Evolutionary conservation across 2,797 vertebrate species (phyloP), one percentile per base, ranked within the genome.

Genomic region (Manis javanica): DNA sequence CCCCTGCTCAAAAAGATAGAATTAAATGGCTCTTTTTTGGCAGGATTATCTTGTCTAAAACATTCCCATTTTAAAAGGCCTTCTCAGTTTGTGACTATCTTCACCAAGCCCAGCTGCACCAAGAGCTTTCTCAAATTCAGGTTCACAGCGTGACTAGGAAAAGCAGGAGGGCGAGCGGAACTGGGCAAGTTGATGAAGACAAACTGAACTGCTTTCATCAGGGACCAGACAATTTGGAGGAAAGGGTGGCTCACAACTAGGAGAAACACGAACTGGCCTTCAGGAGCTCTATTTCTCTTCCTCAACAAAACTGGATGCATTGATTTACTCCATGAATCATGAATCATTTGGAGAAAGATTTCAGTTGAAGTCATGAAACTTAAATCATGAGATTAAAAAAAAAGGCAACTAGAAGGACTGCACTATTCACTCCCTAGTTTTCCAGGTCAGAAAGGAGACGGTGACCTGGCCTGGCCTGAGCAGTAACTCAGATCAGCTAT

Each of bases 341-440:
- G 37, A 39, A 81, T 95, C 90, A 78, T 74, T 63, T 75, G 71
- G 64, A 49, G 51, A 72, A 53, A 71, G 59, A 93, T 83, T 92
- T 91, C 69, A 81, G 14, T 55, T 23, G 12, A 69, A 95, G 94
- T 59, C 59, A 95, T 69, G 59, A 94, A 97, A 88, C 51, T 90
- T 83, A 57, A 94, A 81, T 78, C 91, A 79, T 87, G 64, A 95
- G 89, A 96, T 87, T 57, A 53, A 77, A 71, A 39, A 75, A 57
- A 78, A 90, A 74, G 34, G 21, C 42, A 74, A 37, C 55, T 13
- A 49, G 59, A 96, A 91, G 93, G 55, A 96, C 4, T 75, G 29
- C 59, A 63, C 77, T 95, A 77, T 96, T 97, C 51, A 68, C 37
- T 69, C 63, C 63, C 29, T 92, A 31, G 69, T 68, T 86, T 87